These are phyloP conservation scores for Scalopus aquaticus DNA, from an alignment of 2,113 vertebrate genomes.

Conservation along the genomic window DNA sequence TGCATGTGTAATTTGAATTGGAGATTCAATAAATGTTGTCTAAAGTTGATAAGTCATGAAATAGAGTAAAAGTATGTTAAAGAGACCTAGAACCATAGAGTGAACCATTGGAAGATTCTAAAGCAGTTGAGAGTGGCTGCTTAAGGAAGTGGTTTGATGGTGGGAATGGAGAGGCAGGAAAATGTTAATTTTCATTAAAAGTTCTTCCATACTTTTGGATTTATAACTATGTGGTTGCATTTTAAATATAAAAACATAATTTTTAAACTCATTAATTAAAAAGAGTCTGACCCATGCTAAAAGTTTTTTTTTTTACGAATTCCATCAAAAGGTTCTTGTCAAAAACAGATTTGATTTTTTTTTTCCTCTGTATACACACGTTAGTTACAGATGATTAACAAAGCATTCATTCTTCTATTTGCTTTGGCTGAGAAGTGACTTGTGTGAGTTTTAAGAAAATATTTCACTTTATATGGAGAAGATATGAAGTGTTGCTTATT, in stretches of 20 bases:
- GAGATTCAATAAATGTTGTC: neutral
- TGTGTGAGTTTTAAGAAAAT: slow-evolving; percentile 84
- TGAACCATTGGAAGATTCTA: neutral
- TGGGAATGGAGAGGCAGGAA: neutral
- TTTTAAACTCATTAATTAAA: slow-evolving; percentile 43
- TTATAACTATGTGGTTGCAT: slow-evolving; percentile 12
- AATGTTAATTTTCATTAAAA: slow-evolving; percentile 21
- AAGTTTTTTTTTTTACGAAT: slow-evolving; percentile 71
- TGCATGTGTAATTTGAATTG: neutral
- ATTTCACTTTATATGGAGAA: slow-evolving; percentile 82
- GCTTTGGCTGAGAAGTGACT: slow-evolving; percentile 85
- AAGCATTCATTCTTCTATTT: slow-evolving; percentile 88
- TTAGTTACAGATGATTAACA: slow-evolving; percentile 89
- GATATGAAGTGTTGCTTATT: slow-evolving; percentile 82
- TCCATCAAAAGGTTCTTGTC: slow-evolving; percentile 83
- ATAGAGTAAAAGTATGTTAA: neutral
- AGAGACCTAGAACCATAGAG: neutral
- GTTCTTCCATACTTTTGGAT: neutral
- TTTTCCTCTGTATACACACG: slow-evolving; percentile 81
- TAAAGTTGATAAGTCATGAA: slow-evolving; percentile 26
- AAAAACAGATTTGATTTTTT: slow-evolving; percentile 82
- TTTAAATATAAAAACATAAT: slow-evolving; percentile 45
- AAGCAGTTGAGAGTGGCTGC: neutral
- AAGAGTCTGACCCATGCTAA: slow-evolving; percentile 63
- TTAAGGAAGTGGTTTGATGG: neutral